Conservation (phyloP, 2,113 vertebrate genomes). For the Herpetotheres cachinnans region DNA sequence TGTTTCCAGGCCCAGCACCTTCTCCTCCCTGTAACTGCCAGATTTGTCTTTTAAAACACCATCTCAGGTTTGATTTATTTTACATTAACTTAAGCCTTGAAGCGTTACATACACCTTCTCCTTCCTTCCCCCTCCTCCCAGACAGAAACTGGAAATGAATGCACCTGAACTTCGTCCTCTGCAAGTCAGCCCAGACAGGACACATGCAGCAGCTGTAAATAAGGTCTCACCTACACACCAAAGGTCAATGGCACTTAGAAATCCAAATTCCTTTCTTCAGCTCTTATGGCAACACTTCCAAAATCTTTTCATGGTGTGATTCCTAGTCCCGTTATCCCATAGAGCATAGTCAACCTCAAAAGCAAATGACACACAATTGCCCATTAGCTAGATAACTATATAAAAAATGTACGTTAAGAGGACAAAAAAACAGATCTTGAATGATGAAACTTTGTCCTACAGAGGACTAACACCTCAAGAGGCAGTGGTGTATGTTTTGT, state of each 20-base stretch:
- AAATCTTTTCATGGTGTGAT: not conserved
- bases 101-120: not conserved
- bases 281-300: not conserved
- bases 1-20: constrained; percentile 47
- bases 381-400: not conserved
- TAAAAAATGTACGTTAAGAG: not conserved
- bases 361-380: not conserved
- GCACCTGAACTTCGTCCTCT: not conserved
- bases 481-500: not conserved
- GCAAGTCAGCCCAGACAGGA: not conserved
- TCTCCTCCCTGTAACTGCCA: constrained; percentile 11
- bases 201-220: not conserved
- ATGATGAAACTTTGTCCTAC: not conserved
- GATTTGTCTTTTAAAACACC: constrained; percentile 50
- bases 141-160: not conserved
- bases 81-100: constrained; percentile 10
- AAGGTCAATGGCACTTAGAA: not conserved
- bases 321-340: not conserved
- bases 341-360: not conserved
- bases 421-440: not conserved
- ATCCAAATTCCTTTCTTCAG: not conserved
- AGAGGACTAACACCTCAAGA: not conserved
- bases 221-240: not conserved
- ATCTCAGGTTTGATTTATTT: constrained; percentile 50
- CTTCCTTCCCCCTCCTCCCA: not conserved